Percentiles rank a stretch among this genome's conserved stretches.
phyloP scores from a whole-genome alignment of 2,113 vertebrate species.

The Malaclemys terrapin region DNA sequence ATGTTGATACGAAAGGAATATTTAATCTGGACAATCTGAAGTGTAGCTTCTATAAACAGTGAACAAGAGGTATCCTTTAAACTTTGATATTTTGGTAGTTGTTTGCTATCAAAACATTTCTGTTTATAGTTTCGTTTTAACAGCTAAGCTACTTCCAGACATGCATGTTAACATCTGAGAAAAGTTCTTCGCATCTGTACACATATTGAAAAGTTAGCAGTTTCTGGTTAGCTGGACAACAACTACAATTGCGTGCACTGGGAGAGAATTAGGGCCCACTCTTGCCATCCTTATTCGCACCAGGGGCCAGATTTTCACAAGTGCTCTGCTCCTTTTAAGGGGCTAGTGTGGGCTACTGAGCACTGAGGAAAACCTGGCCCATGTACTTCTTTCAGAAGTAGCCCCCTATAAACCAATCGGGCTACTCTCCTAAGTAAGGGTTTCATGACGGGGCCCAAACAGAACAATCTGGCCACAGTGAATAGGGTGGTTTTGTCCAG shows the following conservation, averaged over 20 bases:
- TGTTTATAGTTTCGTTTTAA: conserved; percentile 71
- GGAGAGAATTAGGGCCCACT: conserved; percentile 29
- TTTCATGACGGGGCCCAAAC: neutral
- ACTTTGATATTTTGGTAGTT: conserved; percentile 59
- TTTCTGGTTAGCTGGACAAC: conserved; percentile 65
- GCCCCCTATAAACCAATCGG: neutral
- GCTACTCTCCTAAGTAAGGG: neutral
- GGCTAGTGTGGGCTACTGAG: neutral
- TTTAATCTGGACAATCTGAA: conserved; percentile 18
- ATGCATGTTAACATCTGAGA: conserved; percentile 66
- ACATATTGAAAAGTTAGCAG: conserved; percentile 70
- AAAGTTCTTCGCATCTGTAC: conserved; percentile 58
- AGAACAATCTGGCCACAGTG: conserved; percentile 53
- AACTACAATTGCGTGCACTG: conserved; percentile 45
- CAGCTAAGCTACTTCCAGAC: conserved; percentile 68
- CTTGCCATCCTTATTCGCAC: neutral
- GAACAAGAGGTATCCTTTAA: conserved; percentile 60
- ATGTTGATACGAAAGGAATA: neutral
- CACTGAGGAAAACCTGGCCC: neutral
- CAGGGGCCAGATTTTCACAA: neutral
- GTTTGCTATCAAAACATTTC: conserved; percentile 69
- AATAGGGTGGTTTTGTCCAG: conserved; percentile 28
- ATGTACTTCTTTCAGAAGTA: neutral
- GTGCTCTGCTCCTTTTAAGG: neutral
- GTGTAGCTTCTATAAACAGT: conserved; percentile 38